Evolutionary conservation across 2,797 vertebrate species (phyloP).

Genomic region (Sciaenops ocellatus): DNA sequence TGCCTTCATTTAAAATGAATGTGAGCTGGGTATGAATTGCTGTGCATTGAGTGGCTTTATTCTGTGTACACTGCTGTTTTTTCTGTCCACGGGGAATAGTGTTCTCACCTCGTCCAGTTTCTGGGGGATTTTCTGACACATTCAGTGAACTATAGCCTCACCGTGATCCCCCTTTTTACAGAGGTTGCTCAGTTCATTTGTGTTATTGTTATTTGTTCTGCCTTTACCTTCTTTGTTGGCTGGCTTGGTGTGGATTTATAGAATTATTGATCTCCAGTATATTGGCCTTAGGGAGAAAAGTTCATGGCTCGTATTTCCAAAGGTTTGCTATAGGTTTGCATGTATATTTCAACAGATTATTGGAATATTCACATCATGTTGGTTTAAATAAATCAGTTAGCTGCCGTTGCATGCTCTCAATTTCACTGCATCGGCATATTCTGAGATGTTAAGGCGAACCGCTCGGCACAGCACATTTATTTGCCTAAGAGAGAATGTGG

Average conservation of each 20-base stretch:
- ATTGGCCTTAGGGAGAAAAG: constrained; percentile 44
- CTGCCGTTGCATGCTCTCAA: neutral
- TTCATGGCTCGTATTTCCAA: constrained; percentile 53
- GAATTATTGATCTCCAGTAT: constrained; percentile 67
- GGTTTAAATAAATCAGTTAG: neutral
- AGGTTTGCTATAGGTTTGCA: constrained; percentile 44
- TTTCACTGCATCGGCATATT: constrained; percentile 3
- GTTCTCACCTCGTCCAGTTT: constrained; percentile 54
- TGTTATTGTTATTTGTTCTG: constrained; percentile 63
- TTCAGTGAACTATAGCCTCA: constrained; percentile 67
- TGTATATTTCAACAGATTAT: constrained; percentile 47
- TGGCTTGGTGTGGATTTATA: constrained; percentile 51
- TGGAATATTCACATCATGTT: constrained; percentile 5
- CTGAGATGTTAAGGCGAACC: constrained; percentile 7
- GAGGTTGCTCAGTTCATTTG: constrained; percentile 65
- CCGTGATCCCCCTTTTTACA: constrained; percentile 53
- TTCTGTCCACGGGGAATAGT: constrained; percentile 65
- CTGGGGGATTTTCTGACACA: constrained; percentile 67
- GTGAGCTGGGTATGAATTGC: constrained; percentile 77
- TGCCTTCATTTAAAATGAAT: constrained; percentile 82
- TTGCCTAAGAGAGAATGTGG: neutral
- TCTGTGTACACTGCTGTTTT: constrained; percentile 70
- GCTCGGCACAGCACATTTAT: constrained; percentile 4
- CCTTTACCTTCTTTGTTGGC: constrained; percentile 55
- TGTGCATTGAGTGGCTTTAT: constrained; percentile 67